Evolutionary conservation across 2,797 vertebrate species (phyloP), one percentile per base, ranked within the genome.

Genomic region (Rhyacichthys aspro): DNA sequence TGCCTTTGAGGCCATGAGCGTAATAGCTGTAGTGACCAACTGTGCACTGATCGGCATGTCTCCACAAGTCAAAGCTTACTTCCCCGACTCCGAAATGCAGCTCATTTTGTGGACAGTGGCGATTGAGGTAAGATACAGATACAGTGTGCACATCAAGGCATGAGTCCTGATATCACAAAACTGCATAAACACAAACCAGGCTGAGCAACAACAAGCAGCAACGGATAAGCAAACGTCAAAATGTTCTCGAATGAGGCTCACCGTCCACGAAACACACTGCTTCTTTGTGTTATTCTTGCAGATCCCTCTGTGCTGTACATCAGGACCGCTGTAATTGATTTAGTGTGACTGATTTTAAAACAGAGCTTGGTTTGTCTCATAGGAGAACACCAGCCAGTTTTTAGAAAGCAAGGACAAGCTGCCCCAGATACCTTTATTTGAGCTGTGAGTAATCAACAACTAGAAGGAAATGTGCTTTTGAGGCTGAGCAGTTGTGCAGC

Each of bases 1-100:
- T 72, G 97, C 96, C 62, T 99, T 99, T 79, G 97, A 99, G 86
- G 93, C 95, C 3, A 98, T 99, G 96, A 96, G 95, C 52, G 88
- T 96, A 41, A 98, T 99, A 11, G 94, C 96, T 0, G 95, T 99
- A 38, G 94, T 97, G 76, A 99, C 98, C 72, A 99, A 99, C 80
- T 99, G 96, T 74, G 87, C 95, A 2, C 91, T 99, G 79, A 98
- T 99, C 44, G 95, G 96, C 80, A 93, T 99, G 91, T 98, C 97
- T 54, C 93, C 96, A 2, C 95, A 97, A 94, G 93, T 96, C 78
- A 91, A 93, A 55, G 83, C 90, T 0, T 88, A 95, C 58, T 97
- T 98, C 67, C 88, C 93, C 0, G 93, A 95, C 3, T 94, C 94
- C 0, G 94, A 95, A 66, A 86, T 82, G 0, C 94, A 97, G 68